These are phyloP conservation scores for Tragelaphus eurycerus DNA, from an alignment of 2,797 vertebrate species.

Conservation along the genomic window DNA sequence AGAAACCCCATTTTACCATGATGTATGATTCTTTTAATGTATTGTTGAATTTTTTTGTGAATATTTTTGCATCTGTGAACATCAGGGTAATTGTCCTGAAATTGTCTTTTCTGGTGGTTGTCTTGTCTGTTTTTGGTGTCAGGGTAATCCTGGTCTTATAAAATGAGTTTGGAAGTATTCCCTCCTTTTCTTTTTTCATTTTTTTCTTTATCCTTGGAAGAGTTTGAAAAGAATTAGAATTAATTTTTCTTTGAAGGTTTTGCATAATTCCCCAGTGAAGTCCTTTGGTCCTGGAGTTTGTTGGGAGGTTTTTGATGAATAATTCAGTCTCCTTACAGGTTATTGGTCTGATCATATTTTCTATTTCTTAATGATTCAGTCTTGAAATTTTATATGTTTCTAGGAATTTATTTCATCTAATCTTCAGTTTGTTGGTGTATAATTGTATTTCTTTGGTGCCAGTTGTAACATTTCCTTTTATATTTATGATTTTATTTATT, in stretches of 20 bases:
- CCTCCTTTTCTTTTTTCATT: background rate
- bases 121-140: background rate
- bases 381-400: background rate
- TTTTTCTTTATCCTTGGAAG: background rate
- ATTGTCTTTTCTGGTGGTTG: background rate
- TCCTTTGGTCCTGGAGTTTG: background rate
- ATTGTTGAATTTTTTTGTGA: background rate
- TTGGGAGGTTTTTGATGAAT: background rate
- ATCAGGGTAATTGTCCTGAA: background rate
- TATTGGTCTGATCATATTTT: background rate
- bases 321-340: background rate
- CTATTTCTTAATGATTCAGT: background rate
- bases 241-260: background rate
- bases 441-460: background rate
- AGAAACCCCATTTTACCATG: background rate
- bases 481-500: background rate
- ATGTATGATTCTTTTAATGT: background rate
- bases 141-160: background rate
- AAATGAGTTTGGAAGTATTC: background rate
- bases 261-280: background rate
- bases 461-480: background rate
- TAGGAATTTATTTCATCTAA: background rate
- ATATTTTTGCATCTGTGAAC: background rate
- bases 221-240: background rate
- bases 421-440: background rate